Percentiles rank a stretch among this genome's conserved stretches.
phyloP scores from a whole-genome alignment of 2,113 vertebrate species.

The Stercorarius parasiticus region DNA sequence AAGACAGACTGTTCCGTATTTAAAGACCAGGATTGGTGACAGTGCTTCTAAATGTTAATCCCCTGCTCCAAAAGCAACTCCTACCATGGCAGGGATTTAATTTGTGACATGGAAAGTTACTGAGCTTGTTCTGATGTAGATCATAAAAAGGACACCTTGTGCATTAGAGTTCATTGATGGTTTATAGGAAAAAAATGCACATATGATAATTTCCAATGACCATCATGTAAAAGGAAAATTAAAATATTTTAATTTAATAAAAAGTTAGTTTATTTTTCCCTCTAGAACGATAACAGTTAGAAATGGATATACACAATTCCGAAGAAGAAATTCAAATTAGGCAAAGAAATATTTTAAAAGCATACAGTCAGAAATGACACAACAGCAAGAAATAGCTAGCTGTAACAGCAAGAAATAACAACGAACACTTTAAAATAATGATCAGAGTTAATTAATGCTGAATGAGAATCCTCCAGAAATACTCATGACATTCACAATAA shows the following conservation, averaged over 20 bases:
- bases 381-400: background rate
- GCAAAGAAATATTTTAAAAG: background rate
- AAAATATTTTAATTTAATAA: background rate
- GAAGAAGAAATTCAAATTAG: background rate
- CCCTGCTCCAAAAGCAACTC: background rate
- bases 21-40: background rate
- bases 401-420: background rate
- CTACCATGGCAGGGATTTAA: background rate
- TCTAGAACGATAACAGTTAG: background rate
- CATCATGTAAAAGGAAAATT: background rate
- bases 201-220: background rate
- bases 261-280: background rate
- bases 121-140: background rate
- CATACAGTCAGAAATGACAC: background rate
- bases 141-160: background rate
- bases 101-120: background rate
- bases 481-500: background rate
- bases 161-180: background rate
- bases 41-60: background rate
- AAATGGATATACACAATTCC: background rate
- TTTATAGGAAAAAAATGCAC: background rate
- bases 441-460: constrained; percentile 30
- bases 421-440: background rate
- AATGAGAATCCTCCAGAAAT: constrained; percentile 12
- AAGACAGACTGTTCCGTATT: background rate